phyloP scores from a whole-genome alignment of 2,797 vertebrate species.

The Acrocephalus scirpaceus region DNA sequence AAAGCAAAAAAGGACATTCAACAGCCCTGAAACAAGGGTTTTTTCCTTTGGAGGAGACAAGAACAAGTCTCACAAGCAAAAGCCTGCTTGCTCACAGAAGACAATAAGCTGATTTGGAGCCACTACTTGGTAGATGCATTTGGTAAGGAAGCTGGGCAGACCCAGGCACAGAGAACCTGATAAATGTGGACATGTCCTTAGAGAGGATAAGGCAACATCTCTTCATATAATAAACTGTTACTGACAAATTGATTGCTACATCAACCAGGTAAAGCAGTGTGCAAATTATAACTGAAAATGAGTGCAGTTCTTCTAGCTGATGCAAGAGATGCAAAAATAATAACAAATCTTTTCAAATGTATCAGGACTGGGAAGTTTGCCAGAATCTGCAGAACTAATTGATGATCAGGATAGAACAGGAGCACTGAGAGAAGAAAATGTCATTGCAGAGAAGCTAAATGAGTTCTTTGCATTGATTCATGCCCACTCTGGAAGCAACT shows the following conservation, averaged over 20 bases:
- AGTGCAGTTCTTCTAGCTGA: background rate
- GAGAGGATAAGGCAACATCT: background rate
- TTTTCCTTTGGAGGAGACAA: background rate
- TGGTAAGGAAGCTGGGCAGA: background rate
- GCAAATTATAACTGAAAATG: background rate
- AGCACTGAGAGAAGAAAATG: background rate
- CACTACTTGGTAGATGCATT: background rate
- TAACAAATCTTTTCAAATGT: background rate
- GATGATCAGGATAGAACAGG: background rate
- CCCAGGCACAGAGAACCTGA: background rate
- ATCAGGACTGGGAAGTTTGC: background rate
- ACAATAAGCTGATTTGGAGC: background rate
- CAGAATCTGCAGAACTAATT: constrained; percentile 8
- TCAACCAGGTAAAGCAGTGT: background rate
- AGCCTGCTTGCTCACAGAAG: background rate
- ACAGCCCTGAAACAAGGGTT: background rate
- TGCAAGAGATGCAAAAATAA: background rate
- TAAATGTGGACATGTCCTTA: background rate
- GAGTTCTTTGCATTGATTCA: background rate
- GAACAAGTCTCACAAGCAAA: background rate
- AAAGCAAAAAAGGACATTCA: background rate
- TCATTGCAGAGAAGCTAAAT: background rate
- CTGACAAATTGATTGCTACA: background rate
- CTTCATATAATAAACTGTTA: background rate
- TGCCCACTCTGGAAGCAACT: background rate